phyloP scores from a whole-genome alignment of 2,113 vertebrate genomes.

The Microtus montanus region DNA sequence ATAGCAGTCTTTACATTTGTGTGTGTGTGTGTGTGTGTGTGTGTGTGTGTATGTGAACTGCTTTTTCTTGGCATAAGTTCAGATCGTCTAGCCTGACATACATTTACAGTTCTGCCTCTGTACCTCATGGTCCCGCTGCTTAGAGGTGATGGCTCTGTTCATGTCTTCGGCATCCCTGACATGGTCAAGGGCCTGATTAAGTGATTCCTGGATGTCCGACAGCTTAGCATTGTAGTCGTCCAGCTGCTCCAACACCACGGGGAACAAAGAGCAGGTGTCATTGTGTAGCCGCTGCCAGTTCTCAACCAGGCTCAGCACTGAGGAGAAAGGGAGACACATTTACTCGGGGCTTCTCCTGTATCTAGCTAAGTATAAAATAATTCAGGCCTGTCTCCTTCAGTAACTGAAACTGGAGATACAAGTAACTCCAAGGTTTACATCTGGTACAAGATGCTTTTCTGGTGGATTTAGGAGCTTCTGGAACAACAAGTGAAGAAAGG shows the following conservation, averaged over 20 bases:
- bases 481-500: background rate
- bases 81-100: rapidly evolving
- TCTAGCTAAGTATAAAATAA: background rate
- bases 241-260: slow-evolving; percentile 87
- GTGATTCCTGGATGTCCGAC: slow-evolving; percentile 86
- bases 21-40: too few relatives aligned
- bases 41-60: too few relatives aligned
- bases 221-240: slow-evolving; percentile 87
- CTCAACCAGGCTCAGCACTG: slow-evolving; percentile 88
- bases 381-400: background rate
- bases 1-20: background rate
- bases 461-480: background rate
- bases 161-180: slow-evolving; percentile 84
- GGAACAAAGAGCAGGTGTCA: slow-evolving; percentile 87
- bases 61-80: background rate
- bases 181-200: slow-evolving; percentile 84
- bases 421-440: background rate
- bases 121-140: slow-evolving; percentile 90
- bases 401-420: background rate
- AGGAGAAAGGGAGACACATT: slow-evolving; percentile 33
- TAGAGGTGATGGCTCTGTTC: slow-evolving; percentile 87
- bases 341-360: background rate
- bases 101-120: background rate
- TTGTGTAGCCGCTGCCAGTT: slow-evolving; percentile 89
- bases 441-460: background rate